These are phyloP conservation scores for Pseudomyrmex concolor DNA, from an alignment of 1,140 invertebrate species.

Conservation along the genomic window DNA sequence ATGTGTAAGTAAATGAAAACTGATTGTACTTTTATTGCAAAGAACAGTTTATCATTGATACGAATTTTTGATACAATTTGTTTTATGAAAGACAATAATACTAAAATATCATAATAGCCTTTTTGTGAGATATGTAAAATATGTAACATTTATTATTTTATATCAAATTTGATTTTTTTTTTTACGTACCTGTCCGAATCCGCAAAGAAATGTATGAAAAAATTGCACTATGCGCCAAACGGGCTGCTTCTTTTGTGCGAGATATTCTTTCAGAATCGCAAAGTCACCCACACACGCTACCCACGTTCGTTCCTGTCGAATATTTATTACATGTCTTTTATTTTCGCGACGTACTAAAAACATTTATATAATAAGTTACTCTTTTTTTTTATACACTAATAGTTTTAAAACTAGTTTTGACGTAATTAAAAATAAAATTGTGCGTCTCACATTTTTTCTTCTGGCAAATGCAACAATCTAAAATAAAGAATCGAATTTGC, in stretches of 20 bases:
- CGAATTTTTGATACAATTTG: neutral
- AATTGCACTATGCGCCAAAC: slow-evolving; percentile 77
- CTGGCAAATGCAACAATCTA: neutral
- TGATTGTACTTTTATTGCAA: neutral
- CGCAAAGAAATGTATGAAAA: slow-evolving; percentile 80
- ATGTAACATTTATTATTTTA: neutral
- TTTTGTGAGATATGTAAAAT: neutral
- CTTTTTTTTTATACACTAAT: too few species aligned
- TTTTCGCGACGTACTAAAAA: neutral
- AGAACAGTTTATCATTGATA: neutral
- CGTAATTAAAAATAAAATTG: neutral
- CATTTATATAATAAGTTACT: too few species aligned
- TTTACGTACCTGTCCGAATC: slow-evolving; percentile 82
- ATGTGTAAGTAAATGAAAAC: neutral
- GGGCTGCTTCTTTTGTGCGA: slow-evolving; percentile 72
- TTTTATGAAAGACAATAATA: too few species aligned
- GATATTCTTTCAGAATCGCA: slow-evolving; percentile 74
- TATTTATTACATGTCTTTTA: neutral
- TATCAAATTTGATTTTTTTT: neutral
- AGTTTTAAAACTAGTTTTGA: too few species aligned
- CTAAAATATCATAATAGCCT: too few species aligned
- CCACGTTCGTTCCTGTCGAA: slow-evolving; percentile 68
- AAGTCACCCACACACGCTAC: slow-evolving; percentile 81
- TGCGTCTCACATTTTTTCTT: neutral
- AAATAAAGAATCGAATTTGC: neutral